phyloP scores from a whole-genome alignment of 1,140 invertebrate genomes.

The Cyphomyrmex costatus region DNA sequence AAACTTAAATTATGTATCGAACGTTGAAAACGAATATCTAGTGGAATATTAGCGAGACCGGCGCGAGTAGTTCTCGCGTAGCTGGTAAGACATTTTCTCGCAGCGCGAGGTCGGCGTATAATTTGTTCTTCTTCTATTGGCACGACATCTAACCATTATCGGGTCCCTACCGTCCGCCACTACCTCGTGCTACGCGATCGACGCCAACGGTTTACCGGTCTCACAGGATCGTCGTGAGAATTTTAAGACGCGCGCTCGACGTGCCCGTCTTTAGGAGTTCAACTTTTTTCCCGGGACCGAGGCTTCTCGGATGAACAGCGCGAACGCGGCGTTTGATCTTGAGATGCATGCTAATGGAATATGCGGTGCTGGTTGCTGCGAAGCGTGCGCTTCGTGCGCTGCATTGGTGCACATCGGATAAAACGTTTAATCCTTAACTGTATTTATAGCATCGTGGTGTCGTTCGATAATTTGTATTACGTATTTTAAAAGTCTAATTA shows the following conservation, averaged over 20 bases:
- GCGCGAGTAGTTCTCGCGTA: constrained; percentile 3
- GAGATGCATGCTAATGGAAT: constrained; percentile 75
- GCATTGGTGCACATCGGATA: constrained; percentile 63
- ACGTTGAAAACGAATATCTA: neutral
- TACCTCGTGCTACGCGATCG: constrained; percentile 39
- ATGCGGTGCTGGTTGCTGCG: constrained; percentile 54
- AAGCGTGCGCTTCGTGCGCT: constrained; percentile 48
- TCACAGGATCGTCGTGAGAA: constrained; percentile 67
- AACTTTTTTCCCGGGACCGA: constrained; percentile 73
- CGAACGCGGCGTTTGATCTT: constrained; percentile 60
- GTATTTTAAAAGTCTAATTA: constrained; percentile 2
- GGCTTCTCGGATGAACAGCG: constrained; percentile 66
- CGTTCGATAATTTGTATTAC: neutral
- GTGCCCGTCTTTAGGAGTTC: constrained; percentile 69
- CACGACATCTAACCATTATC: constrained; percentile 39
- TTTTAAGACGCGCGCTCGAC: constrained; percentile 67
- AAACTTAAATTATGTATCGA: too few species aligned
- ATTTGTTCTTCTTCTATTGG: constrained; percentile 50
- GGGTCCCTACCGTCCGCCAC: neutral
- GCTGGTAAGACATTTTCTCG: constrained; percentile 25
- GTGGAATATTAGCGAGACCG: neutral
- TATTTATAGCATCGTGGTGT: constrained; percentile 13
- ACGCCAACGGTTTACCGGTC: constrained; percentile 51
- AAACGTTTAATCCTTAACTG: constrained; percentile 34
- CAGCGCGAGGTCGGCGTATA: constrained; percentile 50